Conservation (phyloP, 2,888 invertebrate genomes). For the Encarsia formosa region DNA sequence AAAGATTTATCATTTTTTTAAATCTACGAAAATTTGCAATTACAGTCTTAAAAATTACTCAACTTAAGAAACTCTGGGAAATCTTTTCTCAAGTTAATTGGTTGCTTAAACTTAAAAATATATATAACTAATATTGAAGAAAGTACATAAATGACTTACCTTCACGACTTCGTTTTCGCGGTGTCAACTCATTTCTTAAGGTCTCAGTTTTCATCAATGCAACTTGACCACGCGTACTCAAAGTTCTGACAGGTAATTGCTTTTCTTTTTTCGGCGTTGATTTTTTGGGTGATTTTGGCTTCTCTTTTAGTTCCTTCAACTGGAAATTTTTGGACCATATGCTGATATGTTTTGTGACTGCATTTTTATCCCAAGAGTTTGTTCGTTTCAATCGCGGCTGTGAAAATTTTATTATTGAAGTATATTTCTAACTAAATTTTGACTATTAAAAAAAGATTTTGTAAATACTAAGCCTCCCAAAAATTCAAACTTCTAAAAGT, state of each 20-base stretch:
- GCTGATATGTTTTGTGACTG: constrained; percentile 45
- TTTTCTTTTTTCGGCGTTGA: constrained; percentile 18
- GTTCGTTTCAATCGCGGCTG: constrained; percentile 30
- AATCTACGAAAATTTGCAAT: too few species aligned
- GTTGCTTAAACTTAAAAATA: too few species aligned
- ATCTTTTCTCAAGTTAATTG: too few species aligned
- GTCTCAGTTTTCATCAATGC: constrained; percentile 42
- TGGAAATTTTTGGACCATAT: constrained; percentile 51
- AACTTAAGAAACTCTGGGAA: too few species aligned
- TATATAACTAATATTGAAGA: too few species aligned
- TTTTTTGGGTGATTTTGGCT: not conserved
- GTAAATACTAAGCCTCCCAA: too few species aligned
- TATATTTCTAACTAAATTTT: not conserved
- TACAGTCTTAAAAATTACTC: too few species aligned
- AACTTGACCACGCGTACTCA: constrained; percentile 41
- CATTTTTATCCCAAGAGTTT: constrained; percentile 34
- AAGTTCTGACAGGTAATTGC: constrained; percentile 27
- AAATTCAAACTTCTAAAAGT: too few species aligned
- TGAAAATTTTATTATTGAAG: too few species aligned
- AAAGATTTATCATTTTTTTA: too few species aligned
- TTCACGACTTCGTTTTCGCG: constrained; percentile 33
- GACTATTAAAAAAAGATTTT: not conserved
- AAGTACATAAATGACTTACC: constrained; percentile 11
- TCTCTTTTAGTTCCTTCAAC: constrained; percentile 30
- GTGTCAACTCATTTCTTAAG: constrained; percentile 27